Conservation (phyloP, 2,888 invertebrate genomes). For the Ophonus ardosiacus region DNA sequence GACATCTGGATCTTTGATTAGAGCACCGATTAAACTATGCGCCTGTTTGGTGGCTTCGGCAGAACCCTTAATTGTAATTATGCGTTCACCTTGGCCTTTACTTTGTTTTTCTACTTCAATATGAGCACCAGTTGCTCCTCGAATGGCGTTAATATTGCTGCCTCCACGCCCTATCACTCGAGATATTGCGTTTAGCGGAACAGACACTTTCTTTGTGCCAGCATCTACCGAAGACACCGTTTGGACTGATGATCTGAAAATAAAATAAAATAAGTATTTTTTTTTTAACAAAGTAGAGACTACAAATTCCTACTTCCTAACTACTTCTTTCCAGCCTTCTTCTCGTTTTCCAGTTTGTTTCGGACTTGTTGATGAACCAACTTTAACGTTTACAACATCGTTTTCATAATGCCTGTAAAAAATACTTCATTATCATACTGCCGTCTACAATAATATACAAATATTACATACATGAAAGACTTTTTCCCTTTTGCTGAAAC, state of each 20-base stretch:
- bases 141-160: slow-evolving; percentile 98
- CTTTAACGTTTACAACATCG: slow-evolving; percentile 61
- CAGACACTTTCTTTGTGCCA: slow-evolving; percentile 92
- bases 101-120: slow-evolving; percentile 99
- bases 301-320: slow-evolving; percentile 80
- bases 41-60: slow-evolving; percentile 96
- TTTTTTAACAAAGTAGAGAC: not conserved
- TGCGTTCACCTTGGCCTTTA: slow-evolving; percentile 95
- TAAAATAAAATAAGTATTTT: not conserved
- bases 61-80: slow-evolving; percentile 96
- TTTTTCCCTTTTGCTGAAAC: slow-evolving; percentile 76
- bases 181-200: slow-evolving; percentile 96
- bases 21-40: slow-evolving; percentile 90
- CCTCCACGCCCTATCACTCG: slow-evolving; percentile 98
- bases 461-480: slow-evolving; percentile 51
- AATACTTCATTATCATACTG: not conserved
- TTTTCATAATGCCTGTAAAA: slow-evolving; percentile 65
- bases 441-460: not conserved
- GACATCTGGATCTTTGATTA: slow-evolving; percentile 97
- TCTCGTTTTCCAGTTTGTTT: slow-evolving; percentile 85
- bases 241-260: slow-evolving; percentile 79
- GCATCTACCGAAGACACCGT: slow-evolving; percentile 71
- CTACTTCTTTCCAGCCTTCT: slow-evolving; percentile 98
- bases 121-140: slow-evolving; percentile 97
- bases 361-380: slow-evolving; percentile 79